Base-by-base conservation (phyloP, 2,797 vertebrate species). In the Spinibarbus caldwelli region DNA sequence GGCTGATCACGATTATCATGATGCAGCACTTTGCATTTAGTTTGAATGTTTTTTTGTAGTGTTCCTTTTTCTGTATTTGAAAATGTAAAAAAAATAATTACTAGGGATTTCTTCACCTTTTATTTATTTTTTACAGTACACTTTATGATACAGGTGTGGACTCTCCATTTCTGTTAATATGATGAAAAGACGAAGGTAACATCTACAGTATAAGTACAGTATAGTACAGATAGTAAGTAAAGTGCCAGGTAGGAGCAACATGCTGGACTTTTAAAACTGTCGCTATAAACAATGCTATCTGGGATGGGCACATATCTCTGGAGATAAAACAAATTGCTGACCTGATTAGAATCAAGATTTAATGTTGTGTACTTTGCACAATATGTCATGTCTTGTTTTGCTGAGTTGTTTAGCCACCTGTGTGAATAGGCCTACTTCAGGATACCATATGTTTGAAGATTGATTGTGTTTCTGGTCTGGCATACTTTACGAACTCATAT, bases 41-140 rank as follows among this genome's bases (percentile, higher is more conserved):
- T 68, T 73, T 59, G 2, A 62, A 45, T 70, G 26, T 83, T 64
- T 59, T 68, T 73, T n/a, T 49, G 34, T 86, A 59, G 52, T 54
- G 34, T 54, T 26, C 2, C 6, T 38, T 45, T 82, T 23, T 70
- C 36, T 23, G 12, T 83, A 12, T 12, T 72, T 47, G 4, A 45
- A 31, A 34, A 43, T 71, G 21, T 71, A 41, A 57, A 19, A 19
- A 26, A 43, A 31, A n/a, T 34, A 3, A 19, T 80, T 19, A 47
- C 41, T 64, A 45, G 11, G 59, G 9, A 57, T 79, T 59, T 68
- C 9, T 26, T 68, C 11, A 80, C 3, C 2, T 17, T 68, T 5
- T 5, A 47, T 0, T 36, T 15, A 17, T 59, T 34, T 23, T 54
- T 10, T 2, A 36, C 19, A 52, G 31, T 49, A 54, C 47, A 23